Conservation (phyloP, 2,113 vertebrate genomes). For the Gallinago paraguaiae region DNA sequence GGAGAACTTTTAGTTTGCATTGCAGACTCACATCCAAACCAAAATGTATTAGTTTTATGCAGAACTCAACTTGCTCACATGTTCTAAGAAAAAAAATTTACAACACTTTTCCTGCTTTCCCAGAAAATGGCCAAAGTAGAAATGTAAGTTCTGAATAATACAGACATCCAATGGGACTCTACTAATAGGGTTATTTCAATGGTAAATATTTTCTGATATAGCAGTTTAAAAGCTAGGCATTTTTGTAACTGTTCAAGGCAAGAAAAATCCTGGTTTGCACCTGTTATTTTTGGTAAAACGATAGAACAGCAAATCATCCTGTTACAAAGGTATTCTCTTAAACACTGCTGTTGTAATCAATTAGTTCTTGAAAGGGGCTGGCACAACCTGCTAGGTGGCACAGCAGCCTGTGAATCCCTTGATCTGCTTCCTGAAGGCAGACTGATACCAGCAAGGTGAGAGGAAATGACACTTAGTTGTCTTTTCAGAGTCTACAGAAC, state of each 20-base stretch:
- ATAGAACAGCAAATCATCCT: not conserved
- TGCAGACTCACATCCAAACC: not conserved
- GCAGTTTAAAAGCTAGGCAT: not conserved
- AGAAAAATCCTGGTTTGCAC: not conserved
- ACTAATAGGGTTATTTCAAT: not conserved
- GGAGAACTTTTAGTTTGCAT: not conserved
- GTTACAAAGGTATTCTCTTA: not conserved
- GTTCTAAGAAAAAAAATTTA: not conserved
- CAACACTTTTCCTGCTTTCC: not conserved
- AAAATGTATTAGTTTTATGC: not conserved
- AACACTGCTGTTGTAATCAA: not conserved
- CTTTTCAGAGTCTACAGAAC: not conserved
- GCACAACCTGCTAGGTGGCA: not conserved
- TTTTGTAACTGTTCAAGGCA: not conserved
- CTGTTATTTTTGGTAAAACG: not conserved
- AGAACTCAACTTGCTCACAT: not conserved
- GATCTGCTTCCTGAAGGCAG: not conserved
- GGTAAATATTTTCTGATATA: not conserved
- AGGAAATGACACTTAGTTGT: not conserved
- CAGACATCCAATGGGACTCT: not conserved
- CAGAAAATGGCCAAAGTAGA: not conserved
- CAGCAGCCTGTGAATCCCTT: not conserved
- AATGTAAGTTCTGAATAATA: not conserved
- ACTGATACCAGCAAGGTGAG: not conserved
- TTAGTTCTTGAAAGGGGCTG: not conserved